Evolutionary conservation across 2,113 vertebrate genomes (phyloP), one percentile per base, ranked within the genome.

Genomic region (Oxygymnocypris stewartii): DNA sequence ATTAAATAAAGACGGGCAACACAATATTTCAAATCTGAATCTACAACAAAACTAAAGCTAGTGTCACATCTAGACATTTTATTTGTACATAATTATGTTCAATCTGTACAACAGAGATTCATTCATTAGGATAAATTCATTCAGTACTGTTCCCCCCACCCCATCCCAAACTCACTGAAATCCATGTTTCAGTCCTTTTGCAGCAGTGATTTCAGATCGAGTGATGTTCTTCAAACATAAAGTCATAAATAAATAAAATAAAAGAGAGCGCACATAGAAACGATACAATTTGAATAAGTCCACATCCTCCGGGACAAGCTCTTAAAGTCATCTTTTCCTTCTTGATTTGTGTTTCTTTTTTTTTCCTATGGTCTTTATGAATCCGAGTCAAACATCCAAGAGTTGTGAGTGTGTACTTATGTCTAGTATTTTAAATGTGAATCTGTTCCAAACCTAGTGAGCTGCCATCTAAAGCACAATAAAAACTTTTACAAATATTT

Each of bases 101-200:
- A 93, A 91, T 94, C 92, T 96, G 94, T 96, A 95, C 94, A 95
- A 93, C 91, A 94, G 92, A 93, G 93, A 91, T 94, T 94, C 92
- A 94, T 95, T 95, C 92, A 93, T 94, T 93, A 93, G 88, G 90
- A 93, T 92, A 91, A 90, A 88, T 92, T 65, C 84, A 86, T 87
- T 78, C 83, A 79, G 40, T 88, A 88, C 84, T 4, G 57, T 80
- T 78, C 86, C 31, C 77, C 88, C 49, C 86, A 85, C 20, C 73
- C 13, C 80, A 85, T 1, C 49, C 47, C 28, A 16, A 63, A 67
- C 82, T 86, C 89, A 49, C 90, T 91, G 90, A 91, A 92, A 93
- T 92, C 87, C 88, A 85, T 82, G 90, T 89, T 93, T 90, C 92
- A 93, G 94, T 94, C 88, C 88, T 49, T 92, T 90, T 94, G 93